Percentiles rank a stretch among this genome's conserved stretches.
phyloP scores from a whole-genome alignment of 2,888 invertebrate genomes.

The Rosalia funebris region DNA sequence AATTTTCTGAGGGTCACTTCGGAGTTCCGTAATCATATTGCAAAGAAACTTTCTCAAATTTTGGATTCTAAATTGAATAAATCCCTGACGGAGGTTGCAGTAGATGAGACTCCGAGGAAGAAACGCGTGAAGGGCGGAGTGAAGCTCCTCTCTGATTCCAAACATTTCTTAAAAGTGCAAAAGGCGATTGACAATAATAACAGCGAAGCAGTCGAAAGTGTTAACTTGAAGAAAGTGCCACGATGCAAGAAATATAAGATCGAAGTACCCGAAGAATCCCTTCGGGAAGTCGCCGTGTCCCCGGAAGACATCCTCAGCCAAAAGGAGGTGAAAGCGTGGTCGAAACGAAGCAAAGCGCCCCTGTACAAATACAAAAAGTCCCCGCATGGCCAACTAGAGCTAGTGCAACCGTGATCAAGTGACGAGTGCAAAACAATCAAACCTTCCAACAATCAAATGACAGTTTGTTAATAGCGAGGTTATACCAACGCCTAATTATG shows the following conservation, averaged over 20 bases:
- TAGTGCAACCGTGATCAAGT: conserved; percentile 44
- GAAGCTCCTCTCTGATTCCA: conserved; percentile 45
- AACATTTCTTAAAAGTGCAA: conserved; percentile 37
- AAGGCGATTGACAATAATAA: conserved; percentile 56
- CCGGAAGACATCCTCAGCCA: conserved; percentile 66
- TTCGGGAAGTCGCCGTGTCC: conserved; percentile 60
- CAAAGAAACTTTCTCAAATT: conserved; percentile 65
- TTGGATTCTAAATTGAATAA: conserved; percentile 58
- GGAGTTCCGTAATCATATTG: conserved; percentile 66
- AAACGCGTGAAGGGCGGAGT: conserved; percentile 36
- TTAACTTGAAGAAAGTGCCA: not conserved
- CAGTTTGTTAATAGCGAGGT: conserved; percentile 19
- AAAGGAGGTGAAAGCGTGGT: conserved; percentile 67
- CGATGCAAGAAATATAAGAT: conserved; percentile 28
- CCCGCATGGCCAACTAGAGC: conserved; percentile 58
- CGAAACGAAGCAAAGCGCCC: conserved; percentile 67
- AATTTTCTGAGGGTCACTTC: conserved; percentile 67
- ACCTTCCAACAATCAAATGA: conserved; percentile 1
- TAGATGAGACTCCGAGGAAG: conserved; percentile 25
- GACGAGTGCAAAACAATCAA: not conserved
- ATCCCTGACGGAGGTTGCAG: conserved; percentile 42
- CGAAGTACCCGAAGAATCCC: conserved; percentile 49
- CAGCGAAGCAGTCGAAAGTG: conserved; percentile 2
- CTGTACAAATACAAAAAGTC: conserved; percentile 64
- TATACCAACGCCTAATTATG: conserved; percentile 47